Conservation (phyloP, 1,140 invertebrate species). For the Tribolium madens region DNA sequence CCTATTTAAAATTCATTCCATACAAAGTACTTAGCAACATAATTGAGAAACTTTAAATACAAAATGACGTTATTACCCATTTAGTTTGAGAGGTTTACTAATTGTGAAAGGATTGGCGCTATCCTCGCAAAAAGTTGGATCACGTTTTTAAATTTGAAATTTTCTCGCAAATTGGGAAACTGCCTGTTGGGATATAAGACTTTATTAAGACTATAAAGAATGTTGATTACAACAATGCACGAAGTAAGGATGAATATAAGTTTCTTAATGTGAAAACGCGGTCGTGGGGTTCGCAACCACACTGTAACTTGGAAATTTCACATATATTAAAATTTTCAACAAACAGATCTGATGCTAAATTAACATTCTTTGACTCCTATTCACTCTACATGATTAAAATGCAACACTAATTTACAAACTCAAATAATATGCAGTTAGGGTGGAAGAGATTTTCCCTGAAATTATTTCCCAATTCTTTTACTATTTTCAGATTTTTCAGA, state of each 20-base stretch:
- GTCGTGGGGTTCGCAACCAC: not conserved
- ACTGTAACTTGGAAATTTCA: not conserved
- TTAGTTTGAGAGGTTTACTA: not conserved
- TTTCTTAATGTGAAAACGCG: conserved; percentile 29
- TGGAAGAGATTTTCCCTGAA: too few species aligned
- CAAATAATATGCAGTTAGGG: too few species aligned
- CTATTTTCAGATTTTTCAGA: too few species aligned
- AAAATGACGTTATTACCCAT: conserved; percentile 44
- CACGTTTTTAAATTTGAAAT: not conserved
- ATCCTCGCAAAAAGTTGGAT: not conserved
- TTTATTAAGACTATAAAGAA: conserved; percentile 23
- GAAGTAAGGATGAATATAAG: conserved; percentile 6
- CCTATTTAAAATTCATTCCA: conserved; percentile 54
- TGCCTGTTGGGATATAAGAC: not conserved
- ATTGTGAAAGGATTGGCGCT: not conserved
- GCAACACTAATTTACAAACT: too few species aligned
- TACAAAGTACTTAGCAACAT: conserved; percentile 54
- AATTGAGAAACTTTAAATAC: conserved; percentile 54
- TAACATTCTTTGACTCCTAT: too few species aligned
- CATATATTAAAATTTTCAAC: conserved; percentile 8
- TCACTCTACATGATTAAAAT: too few species aligned
- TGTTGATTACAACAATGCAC: conserved; percentile 18
- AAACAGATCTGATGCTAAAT: not conserved
- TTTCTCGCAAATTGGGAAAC: not conserved
- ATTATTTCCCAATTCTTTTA: too few species aligned